Evolutionary conservation across 2,888 invertebrate genomes (phyloP).

Genomic region (Drosophila parthenogenetica): DNA sequence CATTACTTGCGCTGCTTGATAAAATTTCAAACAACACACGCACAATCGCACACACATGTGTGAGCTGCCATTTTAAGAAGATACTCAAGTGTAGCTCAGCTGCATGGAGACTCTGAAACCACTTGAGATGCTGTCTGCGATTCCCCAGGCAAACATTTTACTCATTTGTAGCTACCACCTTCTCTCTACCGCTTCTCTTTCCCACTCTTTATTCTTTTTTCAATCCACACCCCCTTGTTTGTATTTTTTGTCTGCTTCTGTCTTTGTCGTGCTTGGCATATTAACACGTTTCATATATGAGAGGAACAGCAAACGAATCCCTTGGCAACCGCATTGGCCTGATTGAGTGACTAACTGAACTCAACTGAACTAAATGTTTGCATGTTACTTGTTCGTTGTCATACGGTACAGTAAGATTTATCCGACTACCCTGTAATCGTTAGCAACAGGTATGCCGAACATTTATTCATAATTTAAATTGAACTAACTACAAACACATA

Average conservation of each 20-base stretch:
- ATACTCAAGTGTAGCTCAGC: constrained; percentile 51
- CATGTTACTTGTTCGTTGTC: constrained; percentile 10
- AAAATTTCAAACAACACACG: constrained; percentile 69
- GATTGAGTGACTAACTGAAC: constrained; percentile 39
- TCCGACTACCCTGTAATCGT: constrained; percentile 1
- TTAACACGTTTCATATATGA: constrained; percentile 71
- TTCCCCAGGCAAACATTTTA: constrained; percentile 32
- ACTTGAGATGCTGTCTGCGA: constrained; percentile 76
- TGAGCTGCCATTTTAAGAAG: constrained; percentile 28
- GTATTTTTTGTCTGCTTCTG: neutral
- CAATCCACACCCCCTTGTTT: neutral
- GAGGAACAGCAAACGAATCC: constrained; percentile 52
- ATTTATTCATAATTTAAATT: too few species aligned
- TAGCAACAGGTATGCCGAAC: neutral
- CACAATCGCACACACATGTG: constrained; percentile 22
- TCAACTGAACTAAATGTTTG: constrained; percentile 4
- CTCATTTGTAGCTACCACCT: constrained; percentile 11
- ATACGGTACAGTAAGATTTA: constrained; percentile 11
- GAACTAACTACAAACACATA: too few species aligned
- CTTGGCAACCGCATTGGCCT: constrained; percentile 77
- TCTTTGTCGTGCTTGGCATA: constrained; percentile 56
- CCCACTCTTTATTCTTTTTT: neutral
- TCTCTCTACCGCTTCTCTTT: neutral
- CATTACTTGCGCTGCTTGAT: constrained; percentile 79
- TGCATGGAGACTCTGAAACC: constrained; percentile 62